Base-by-base conservation (phyloP, 37 sponge, comb jelly and placozoan genomes). In the Ianthella basta region DNA sequence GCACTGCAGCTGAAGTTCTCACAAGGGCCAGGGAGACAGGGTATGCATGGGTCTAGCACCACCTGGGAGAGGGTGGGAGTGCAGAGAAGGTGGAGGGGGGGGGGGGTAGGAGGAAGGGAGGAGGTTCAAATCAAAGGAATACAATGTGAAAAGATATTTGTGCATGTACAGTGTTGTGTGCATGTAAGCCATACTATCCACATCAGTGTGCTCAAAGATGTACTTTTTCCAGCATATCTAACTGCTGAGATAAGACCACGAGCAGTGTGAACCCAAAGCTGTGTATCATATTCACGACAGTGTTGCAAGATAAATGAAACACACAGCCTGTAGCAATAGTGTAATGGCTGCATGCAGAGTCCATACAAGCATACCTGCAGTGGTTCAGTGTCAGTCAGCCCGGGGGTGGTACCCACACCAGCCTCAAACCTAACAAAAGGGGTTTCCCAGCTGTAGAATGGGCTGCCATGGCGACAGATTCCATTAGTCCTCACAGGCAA, bases 371-470 rank as follows among this genome's bases (percentile, higher is more conserved):
- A 18, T 30, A 57, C 95, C 88, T 89, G 32, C 55, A 88, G 84
- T 18, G 72, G 80, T 39, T 44, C 34, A 1, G 93, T 87, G 55
- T 91, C 87, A n/a, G 80, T 88, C n/a, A 59, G 37, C 15, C 87
- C 91, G 24, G 92, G 87, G 15, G 65, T 39, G 29, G 88, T 82
- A 5, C 97, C 97, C n/a, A 91, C 81, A 38, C 84, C 94, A 59
- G 88, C 97, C 56, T 81, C 80, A 24, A 96, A 89, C 73, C 83
- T 82, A 40, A 96, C 88, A 14, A 96, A 83, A 0, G 97, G 94
- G 74, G 79, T 84, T 1, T 60, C 73, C 81, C 80, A 78, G 74
- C 87, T 89, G 78, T 86, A 87, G 69, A 95, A 92, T 60, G 96
- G 96, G 12, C 0, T 59, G 4, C 96, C 96, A 81, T 80, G 87